Conservation (phyloP, 2,113 vertebrate species). For the Lampris incognitus region DNA sequence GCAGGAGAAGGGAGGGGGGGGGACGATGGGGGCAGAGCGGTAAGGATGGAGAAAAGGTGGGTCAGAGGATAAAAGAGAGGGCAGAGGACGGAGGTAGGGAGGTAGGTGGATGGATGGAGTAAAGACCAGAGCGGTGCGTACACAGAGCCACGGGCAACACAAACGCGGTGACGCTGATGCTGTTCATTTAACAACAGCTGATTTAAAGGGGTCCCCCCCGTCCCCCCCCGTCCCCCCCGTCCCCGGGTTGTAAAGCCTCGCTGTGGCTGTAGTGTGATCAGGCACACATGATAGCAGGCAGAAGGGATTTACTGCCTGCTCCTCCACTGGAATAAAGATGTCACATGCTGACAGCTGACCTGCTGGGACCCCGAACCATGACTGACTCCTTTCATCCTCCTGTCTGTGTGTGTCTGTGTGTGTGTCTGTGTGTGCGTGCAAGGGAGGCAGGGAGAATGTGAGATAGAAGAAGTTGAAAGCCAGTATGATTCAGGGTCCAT, state of each 20-base stretch:
- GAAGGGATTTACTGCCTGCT: constrained; percentile 69
- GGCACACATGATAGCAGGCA: constrained; percentile 76
- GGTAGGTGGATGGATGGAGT: too few species aligned
- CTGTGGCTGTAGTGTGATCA: constrained; percentile 65
- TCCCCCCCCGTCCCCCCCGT: constrained; percentile 3
- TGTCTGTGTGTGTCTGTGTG: constrained; percentile 26
- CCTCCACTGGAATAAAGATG: constrained; percentile 78
- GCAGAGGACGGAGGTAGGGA: constrained; percentile 6
- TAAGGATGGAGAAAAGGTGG: constrained; percentile 29
- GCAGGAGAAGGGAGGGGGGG: constrained; percentile 21
- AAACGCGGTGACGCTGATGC: constrained; percentile 55
- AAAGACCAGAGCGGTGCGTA: constrained; percentile 20
- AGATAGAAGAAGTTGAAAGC: constrained; percentile 25
- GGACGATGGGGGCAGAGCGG: constrained; percentile 11
- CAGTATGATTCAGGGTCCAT: constrained; percentile 26
- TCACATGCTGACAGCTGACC: constrained; percentile 80
- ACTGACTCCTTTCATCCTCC: constrained; percentile 59
- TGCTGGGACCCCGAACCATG: constrained; percentile 69
- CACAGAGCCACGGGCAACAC: constrained; percentile 67
- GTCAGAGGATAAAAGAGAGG: constrained; percentile 29
- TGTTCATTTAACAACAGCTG: constrained; percentile 62
- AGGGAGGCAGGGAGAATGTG: constrained; percentile 6
- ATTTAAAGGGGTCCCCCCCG: constrained; percentile 59
- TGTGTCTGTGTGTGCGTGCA: constrained; percentile 13
- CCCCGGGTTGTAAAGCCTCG: constrained; percentile 58